Percentiles rank a stretch among this genome's conserved stretches.
Conservation (phyloP, 2,113 vertebrate species). For the Phylloscopus trochilus region DNA sequence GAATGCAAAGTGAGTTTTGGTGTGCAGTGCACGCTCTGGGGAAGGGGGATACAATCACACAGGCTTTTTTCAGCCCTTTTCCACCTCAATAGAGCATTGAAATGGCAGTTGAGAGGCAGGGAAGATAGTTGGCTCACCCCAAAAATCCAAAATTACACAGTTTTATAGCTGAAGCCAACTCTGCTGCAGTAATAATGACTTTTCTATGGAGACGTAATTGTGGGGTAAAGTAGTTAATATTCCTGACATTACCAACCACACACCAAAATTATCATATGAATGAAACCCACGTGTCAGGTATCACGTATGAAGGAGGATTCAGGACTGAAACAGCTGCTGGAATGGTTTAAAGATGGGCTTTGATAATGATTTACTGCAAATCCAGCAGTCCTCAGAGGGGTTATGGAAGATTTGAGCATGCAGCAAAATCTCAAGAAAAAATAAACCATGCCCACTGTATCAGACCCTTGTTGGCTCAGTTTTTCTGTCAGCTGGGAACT, state of each 20-base stretch:
- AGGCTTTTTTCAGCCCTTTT: neutral
- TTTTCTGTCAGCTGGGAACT: neutral
- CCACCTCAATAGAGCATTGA: neutral
- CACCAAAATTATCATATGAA: neutral
- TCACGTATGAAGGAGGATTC: neutral
- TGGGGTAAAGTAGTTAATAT: neutral
- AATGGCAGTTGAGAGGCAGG: neutral
- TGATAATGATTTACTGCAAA: neutral
- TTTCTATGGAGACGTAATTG: neutral
- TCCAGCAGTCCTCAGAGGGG: neutral
- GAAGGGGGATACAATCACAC: neutral
- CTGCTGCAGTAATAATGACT: neutral
- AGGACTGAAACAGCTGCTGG: neutral
- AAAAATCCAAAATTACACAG: neutral
- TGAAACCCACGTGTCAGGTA: neutral
- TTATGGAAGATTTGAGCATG: neutral
- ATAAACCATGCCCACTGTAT: neutral
- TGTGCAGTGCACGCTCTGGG: neutral
- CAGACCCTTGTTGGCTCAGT: neutral
- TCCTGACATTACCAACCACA: neutral
- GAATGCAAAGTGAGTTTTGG: constrained; percentile 22
- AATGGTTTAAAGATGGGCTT: neutral
- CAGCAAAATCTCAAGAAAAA: neutral
- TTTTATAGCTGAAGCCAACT: neutral
- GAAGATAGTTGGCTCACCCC: neutral